Evolutionary conservation across 2,113 vertebrate species (phyloP).

Genomic region (Urocitellus parryii): DNA sequence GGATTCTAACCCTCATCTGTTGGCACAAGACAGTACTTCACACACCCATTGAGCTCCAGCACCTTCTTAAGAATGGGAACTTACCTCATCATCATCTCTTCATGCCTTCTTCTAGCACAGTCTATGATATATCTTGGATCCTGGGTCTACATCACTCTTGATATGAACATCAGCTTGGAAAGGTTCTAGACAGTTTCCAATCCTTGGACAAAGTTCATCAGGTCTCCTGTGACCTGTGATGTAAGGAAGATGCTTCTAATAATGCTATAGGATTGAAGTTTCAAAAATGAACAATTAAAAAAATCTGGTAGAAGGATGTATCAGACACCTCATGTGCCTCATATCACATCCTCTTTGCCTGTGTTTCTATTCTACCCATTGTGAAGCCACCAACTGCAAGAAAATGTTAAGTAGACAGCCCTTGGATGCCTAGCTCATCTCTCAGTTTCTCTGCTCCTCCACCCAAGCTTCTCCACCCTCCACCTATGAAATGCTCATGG

Average conservation of each 20-base stretch:
- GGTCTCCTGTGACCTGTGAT: not conserved
- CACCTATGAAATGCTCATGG: not conserved
- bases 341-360: not conserved
- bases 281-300: not conserved
- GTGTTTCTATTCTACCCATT: not conserved
- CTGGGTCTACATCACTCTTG: not conserved
- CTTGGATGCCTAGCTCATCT: not conserved
- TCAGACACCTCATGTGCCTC: not conserved
- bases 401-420: not conserved
- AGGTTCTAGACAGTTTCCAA: not conserved
- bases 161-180: conserved; percentile 11
- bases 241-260: not conserved
- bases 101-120: not conserved
- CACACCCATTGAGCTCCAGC: not conserved
- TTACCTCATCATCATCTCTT: conserved; percentile 19
- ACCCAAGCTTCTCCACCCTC: not conserved
- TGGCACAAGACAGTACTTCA: not conserved
- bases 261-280: not conserved
- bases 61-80: not conserved
- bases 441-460: not conserved
- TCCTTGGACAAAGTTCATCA: conserved; percentile 15
- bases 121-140: not conserved
- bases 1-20: not conserved
- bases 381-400: not conserved
- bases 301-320: not conserved